Percentiles rank a stretch among this genome's conserved stretches.
These are phyloP conservation scores for Heterotilapia buettikoferi DNA, from an alignment of 2,113 vertebrate genomes.

Conservation along the genomic window DNA sequence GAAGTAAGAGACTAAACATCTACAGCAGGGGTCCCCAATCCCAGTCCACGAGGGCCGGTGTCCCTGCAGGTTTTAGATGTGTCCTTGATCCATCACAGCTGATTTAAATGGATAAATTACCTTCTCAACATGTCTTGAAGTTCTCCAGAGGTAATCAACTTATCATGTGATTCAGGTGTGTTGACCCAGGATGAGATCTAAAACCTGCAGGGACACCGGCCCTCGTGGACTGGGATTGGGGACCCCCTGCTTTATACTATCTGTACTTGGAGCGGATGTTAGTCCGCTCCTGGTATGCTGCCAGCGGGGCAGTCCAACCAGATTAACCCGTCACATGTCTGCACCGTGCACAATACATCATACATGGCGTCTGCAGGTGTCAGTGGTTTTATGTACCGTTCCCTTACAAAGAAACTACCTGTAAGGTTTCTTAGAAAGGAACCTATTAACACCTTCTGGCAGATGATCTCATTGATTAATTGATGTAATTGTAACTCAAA, in stretches of 20 bases:
- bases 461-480: background rate
- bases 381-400: background rate
- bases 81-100: background rate
- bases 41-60: background rate
- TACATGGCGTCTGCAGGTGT: background rate
- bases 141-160: background rate
- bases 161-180: background rate
- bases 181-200: background rate
- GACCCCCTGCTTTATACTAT: background rate
- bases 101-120: background rate
- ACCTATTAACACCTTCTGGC: background rate
- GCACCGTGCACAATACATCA: fast-evolving
- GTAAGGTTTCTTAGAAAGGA: background rate
- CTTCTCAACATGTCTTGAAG: background rate
- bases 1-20: too few species aligned
- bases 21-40: background rate
- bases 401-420: background rate
- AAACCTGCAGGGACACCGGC: background rate
- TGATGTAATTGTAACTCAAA: background rate
- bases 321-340: background rate
- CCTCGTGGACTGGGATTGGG: background rate
- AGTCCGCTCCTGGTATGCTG: background rate
- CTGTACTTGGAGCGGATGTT: background rate
- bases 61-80: background rate
- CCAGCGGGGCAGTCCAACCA: background rate